A percentile compares a stretch with the other conserved stretches of the same genome.
Evolutionary conservation across 2,797 vertebrate genomes (phyloP).

Genomic region (Echeneis naucrates): DNA sequence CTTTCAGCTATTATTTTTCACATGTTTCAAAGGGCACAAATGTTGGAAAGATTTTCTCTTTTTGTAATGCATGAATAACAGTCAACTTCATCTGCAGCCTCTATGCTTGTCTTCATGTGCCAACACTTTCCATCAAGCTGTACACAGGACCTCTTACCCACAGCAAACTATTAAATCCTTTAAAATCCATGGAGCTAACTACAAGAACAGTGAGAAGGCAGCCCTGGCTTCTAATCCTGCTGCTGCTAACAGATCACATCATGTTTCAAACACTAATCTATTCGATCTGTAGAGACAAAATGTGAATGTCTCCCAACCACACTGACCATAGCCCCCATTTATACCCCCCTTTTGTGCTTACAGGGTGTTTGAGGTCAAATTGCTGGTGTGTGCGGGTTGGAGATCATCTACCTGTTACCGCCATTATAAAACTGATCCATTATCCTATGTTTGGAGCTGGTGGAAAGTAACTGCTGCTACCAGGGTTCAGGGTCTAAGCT

Average conservation of each 20-base stretch:
- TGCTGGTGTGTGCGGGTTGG: conserved; percentile 11
- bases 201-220: background rate
- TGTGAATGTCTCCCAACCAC: background rate
- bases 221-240: background rate
- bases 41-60: background rate
- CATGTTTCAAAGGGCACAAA: background rate
- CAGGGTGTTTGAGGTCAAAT: conserved; percentile 38
- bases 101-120: background rate
- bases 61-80: no score
- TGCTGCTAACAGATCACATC: conserved; percentile 14
- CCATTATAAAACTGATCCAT: conserved; percentile 29
- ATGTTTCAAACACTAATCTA: conserved; percentile 42
- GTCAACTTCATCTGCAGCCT: no score
- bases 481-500: conserved; percentile 14
- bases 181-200: background rate
- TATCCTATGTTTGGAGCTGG: background rate
- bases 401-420: conserved; percentile 21
- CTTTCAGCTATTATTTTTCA: conserved; percentile 1
- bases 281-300: conserved; percentile 6
- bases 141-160: fast-evolving
- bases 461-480: background rate
- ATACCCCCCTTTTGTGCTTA: conserved; percentile 63
- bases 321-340: conserved; percentile 39
- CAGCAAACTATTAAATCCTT: background rate
- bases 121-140: background rate